A percentile compares a stretch with the other conserved stretches of the same genome.
Evolutionary conservation across 1,140 invertebrate species (phyloP).

Genomic region (Pristionchus pacificus): DNA sequence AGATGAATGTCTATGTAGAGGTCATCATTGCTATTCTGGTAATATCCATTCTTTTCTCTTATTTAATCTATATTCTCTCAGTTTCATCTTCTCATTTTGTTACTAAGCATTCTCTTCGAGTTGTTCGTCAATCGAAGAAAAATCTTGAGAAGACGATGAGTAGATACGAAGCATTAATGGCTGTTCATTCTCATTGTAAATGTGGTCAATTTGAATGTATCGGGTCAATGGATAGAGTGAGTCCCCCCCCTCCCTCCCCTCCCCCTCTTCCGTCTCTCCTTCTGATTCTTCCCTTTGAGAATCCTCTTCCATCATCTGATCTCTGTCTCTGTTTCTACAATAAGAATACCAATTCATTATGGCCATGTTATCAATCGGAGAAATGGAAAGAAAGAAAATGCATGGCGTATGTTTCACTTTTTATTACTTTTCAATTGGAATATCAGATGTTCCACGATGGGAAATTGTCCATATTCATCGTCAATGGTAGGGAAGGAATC

Average conservation of each 20-base stretch:
- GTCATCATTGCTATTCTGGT: background rate
- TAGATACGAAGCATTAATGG: slow-evolving; percentile 31
- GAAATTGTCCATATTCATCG: slow-evolving; percentile 45
- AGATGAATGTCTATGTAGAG: slow-evolving; percentile 7
- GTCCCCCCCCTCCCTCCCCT: too few relatives aligned
- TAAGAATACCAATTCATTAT: slow-evolving; percentile 48
- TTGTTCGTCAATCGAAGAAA: too few relatives aligned
- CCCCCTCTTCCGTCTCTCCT: too few relatives aligned
- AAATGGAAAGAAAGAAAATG: slow-evolving; percentile 46
- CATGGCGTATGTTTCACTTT: slow-evolving; percentile 28
- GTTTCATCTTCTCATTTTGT: too few relatives aligned
- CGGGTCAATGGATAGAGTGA: slow-evolving; percentile 3
- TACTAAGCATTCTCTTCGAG: too few relatives aligned
- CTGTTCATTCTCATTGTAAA: slow-evolving; percentile 31
- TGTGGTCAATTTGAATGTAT: slow-evolving; percentile 18
- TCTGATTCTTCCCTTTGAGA: too few relatives aligned
- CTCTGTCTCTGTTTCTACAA: slow-evolving; percentile 53
- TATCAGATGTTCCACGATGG: slow-evolving; percentile 38
- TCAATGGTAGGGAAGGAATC: slow-evolving; percentile 35
- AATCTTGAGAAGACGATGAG: slow-evolving; percentile 31
- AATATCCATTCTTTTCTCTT: too few relatives aligned
- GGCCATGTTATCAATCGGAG: slow-evolving; percentile 48
- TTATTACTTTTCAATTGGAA: background rate
- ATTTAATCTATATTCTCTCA: too few relatives aligned
- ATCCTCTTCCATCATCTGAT: background rate